phyloP scores from a whole-genome alignment of 2,797 vertebrate species.

The Acanthis flammea region DNA sequence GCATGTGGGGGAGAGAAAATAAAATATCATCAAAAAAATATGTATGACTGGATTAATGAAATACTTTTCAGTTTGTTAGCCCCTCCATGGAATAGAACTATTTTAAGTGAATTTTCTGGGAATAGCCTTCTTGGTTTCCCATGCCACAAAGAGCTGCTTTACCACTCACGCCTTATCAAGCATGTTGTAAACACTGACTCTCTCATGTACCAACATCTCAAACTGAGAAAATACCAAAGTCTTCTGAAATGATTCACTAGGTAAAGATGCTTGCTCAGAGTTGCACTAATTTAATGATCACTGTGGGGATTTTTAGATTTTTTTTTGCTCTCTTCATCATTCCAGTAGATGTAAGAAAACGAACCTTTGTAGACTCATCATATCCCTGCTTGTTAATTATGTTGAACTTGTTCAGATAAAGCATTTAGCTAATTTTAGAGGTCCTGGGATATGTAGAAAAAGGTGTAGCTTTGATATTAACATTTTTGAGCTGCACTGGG shows the following conservation, averaged over 20 bases:
- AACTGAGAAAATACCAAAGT: not conserved
- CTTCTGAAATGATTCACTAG: not conserved
- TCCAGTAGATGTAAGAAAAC: not conserved
- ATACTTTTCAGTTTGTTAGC: not conserved
- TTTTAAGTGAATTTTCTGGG: constrained; percentile 19
- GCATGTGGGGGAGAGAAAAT: not conserved
- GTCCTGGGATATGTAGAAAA: not conserved
- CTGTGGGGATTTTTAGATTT: fast-evolving
- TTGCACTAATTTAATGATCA: not conserved
- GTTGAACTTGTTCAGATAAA: not conserved
- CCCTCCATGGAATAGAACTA: not conserved
- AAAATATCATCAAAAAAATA: not conserved
- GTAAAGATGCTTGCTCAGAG: not conserved
- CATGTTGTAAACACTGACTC: not conserved
- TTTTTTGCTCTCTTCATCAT: not conserved
- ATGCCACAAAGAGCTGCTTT: not conserved
- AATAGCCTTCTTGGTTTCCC: not conserved
- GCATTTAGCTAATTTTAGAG: not conserved
- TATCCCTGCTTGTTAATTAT: not conserved
- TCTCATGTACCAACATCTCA: not conserved
- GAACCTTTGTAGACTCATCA: not conserved
- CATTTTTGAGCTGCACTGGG: not conserved
- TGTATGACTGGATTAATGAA: not conserved
- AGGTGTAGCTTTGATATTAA: not conserved
- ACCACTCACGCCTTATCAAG: not conserved